A percentile compares a stretch with the other conserved stretches of the same genome.
Conservation (phyloP, 1,140 invertebrate genomes). For the Heterodera schachtii region DNA sequence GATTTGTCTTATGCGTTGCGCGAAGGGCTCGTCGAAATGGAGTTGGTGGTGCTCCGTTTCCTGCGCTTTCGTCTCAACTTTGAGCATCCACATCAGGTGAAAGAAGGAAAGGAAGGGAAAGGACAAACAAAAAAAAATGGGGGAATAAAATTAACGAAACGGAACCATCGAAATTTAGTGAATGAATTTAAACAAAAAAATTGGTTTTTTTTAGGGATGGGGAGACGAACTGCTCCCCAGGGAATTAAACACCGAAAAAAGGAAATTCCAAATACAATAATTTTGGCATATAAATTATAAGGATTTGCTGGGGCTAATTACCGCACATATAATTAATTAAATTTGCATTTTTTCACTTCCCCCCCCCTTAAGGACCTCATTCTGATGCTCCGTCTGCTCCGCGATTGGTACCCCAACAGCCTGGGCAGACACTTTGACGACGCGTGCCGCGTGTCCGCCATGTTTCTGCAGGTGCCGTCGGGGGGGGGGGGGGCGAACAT, state of each 20-base stretch:
- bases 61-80: conserved; percentile 41
- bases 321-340: too few species aligned
- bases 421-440: conserved; percentile 17
- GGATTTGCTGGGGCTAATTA: too few species aligned
- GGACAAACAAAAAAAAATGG: too few species aligned
- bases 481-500: too few species aligned
- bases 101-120: neutral
- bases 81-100: conserved; percentile 43
- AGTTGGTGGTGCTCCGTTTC: conserved; percentile 38
- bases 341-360: neutral
- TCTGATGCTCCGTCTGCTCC: conserved; percentile 35
- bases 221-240: too few species aligned
- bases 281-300: too few species aligned
- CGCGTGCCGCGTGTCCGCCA: conserved; percentile 29
- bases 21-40: conserved; percentile 45
- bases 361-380: conserved; percentile 31
- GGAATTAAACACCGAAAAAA: too few species aligned
- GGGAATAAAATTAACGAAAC: too few species aligned
- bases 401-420: conserved; percentile 35
- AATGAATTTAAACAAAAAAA: too few species aligned
- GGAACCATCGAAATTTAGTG: too few species aligned
- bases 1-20: conserved; percentile 37
- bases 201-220: too few species aligned
- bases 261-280: too few species aligned
- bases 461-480: conserved; percentile 27